phyloP scores from a whole-genome alignment of 2,797 vertebrate genomes.

The Miichthys miiuy region DNA sequence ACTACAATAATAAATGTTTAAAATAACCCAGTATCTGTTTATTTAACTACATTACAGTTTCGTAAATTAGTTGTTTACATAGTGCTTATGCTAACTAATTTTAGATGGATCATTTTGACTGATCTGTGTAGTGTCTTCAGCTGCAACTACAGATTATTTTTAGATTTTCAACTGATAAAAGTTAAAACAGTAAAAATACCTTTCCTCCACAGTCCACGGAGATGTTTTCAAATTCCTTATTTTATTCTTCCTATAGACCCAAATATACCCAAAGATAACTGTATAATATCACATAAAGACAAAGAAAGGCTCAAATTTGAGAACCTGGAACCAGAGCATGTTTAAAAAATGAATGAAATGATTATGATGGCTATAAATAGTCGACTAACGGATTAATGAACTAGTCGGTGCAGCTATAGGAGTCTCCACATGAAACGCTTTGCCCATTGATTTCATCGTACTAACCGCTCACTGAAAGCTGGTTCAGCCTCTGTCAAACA shows the following conservation, averaged over 20 bases:
- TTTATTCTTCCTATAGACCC: background rate
- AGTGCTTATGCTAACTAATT: too few species aligned
- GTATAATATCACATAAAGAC: background rate
- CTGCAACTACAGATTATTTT: background rate
- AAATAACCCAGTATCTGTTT: background rate
- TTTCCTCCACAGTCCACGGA: background rate
- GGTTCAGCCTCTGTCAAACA: slow-evolving; percentile 69
- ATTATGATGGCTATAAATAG: background rate
- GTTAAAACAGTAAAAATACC: background rate
- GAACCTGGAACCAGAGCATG: background rate
- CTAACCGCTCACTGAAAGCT: slow-evolving; percentile 32
- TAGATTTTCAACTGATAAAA: background rate
- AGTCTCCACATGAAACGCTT: background rate
- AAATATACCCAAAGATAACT: background rate
- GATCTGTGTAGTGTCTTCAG: background rate
- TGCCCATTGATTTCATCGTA: slow-evolving; percentile 38
- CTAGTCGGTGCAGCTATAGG: background rate
- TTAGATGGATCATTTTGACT: background rate
- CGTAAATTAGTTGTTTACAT: background rate
- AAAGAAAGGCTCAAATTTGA: background rate
- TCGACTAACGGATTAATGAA: background rate
- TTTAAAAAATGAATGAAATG: background rate
- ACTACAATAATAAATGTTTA: background rate
- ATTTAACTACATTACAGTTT: background rate
- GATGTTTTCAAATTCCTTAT: background rate